Evolutionary conservation across 2,888 invertebrate species (phyloP).

Genomic region (Epiblema foenella): DNA sequence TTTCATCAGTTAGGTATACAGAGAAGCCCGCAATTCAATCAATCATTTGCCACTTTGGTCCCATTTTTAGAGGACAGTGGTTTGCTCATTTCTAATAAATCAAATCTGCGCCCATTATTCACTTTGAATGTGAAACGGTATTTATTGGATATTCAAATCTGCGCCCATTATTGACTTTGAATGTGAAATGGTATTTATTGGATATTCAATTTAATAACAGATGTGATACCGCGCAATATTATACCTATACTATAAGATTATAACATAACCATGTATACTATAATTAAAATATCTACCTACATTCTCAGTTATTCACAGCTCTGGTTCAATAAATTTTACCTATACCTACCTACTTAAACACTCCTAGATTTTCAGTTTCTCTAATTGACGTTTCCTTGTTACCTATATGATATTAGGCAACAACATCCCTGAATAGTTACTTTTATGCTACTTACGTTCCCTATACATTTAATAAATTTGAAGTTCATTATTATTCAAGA

Average conservation of each 20-base stretch:
- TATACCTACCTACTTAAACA: no score
- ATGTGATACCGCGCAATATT: conserved; percentile 11
- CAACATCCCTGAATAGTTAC: conserved; percentile 12
- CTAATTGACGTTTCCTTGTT: background rate
- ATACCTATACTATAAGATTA: background rate
- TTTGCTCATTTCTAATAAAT: conserved; percentile 22
- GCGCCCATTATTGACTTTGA: conserved; percentile 12
- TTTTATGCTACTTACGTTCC: conserved; percentile 3
- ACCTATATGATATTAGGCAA: background rate
- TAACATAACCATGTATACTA: no score
- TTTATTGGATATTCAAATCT: conserved; percentile 27
- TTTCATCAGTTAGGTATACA: no score
- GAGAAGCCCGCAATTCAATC: background rate
- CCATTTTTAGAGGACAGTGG: conserved; percentile 6
- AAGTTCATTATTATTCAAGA: conserved; percentile 38
- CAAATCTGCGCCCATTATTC: conserved; percentile 20
- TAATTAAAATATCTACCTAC: no score
- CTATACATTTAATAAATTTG: background rate
- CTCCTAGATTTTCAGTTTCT: no score
- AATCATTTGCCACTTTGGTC: conserved; percentile 1
- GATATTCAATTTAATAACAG: conserved; percentile 24
- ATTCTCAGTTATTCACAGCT: no score
- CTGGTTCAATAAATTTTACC: no score
- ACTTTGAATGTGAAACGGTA: conserved; percentile 14
- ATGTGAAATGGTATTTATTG: conserved; percentile 19